Base-by-base conservation (phyloP, 2,113 vertebrate species). In the Suncus etruscus region DNA sequence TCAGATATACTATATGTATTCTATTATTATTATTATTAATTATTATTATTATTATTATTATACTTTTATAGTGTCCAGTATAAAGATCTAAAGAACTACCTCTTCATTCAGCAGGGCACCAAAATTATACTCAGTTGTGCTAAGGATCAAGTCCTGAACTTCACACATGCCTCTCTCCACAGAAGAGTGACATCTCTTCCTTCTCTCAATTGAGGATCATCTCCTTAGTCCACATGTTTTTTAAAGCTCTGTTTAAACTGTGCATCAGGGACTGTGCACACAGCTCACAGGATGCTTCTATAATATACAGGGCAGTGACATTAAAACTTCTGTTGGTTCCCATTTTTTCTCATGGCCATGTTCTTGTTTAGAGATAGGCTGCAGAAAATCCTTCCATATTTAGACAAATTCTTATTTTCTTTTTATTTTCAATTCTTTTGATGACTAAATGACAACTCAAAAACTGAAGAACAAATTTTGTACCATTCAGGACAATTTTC, bases 331-430 rank as follows among this genome's bases (percentile, higher is more conserved):
- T 48, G 1, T 50, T 50, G 29, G 48, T 9, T 27, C 29, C 31
- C n/a, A 51, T 69, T 82, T 92, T 6, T 90, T 88, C 91, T 91
- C 72, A 68, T 73, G n/a, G 27, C 74, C 22, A 18, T 50, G 47
- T 80, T 69, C 29, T 39, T 72, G 9, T 91, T 50, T 75, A 70
- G 51, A 91, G 47, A 45, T 72, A 45, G 39, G 6, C 10, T 61
- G 70, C 73, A 91, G 89, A 92, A 75, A 78, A 73, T 75, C 39
- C 39, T 39, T 39, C 39, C 25, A 47, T 45, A 78, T 65, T 91
- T 65, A 80, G 80, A 29, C 12, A 66, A 51, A 65, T 24, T 65
- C 5, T 9, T 72, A 1, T 69, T 85, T 90, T 89, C 29, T 69
- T 9, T 69, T 31, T 65, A 39, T 39, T 39, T 39, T 8, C 18